A percentile compares a stretch with the other conserved stretches of the same genome.
Conservation (phyloP, 1,140 invertebrate species). For the Fopius arisanus region DNA sequence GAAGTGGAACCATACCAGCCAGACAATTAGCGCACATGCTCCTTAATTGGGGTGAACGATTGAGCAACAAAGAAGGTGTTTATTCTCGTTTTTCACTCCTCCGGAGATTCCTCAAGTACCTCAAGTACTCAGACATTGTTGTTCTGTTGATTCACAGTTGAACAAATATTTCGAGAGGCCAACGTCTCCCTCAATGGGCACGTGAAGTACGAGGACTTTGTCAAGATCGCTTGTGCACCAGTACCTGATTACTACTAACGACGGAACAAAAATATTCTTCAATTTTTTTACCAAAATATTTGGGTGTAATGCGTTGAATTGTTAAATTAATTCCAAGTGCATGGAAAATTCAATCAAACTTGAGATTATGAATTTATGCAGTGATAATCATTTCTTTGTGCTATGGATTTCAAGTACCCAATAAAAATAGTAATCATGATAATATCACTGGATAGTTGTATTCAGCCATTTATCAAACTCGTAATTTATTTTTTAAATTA, state of each 20-base stretch:
- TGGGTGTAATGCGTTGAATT: too few relatives aligned
- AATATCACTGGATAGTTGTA: background rate
- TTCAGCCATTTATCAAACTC: background rate
- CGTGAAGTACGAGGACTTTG: slow-evolving; percentile 91
- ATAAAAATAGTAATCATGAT: background rate
- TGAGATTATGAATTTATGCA: background rate
- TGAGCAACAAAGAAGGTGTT: slow-evolving; percentile 86
- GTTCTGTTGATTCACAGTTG: slow-evolving; percentile 69
- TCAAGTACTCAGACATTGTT: background rate
- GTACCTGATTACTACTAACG: slow-evolving; percentile 91
- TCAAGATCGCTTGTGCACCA: slow-evolving; percentile 92
- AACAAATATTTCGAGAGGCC: slow-evolving; percentile 92
- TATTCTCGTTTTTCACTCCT: background rate
- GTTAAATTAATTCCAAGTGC: too few relatives aligned
- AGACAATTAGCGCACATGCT: slow-evolving; percentile 87
- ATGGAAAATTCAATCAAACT: background rate
- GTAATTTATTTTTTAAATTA: background rate
- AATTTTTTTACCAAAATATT: background rate
- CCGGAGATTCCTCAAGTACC: background rate
- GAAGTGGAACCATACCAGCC: slow-evolving; percentile 80
- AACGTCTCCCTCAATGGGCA: slow-evolving; percentile 84
- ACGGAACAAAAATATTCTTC: background rate
- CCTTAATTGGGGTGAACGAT: slow-evolving; percentile 89
- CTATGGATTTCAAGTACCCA: background rate
- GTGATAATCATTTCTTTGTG: background rate